These are phyloP conservation scores for Mystacides longicornis DNA, from an alignment of 2,888 invertebrate genomes.

Conservation along the genomic window DNA sequence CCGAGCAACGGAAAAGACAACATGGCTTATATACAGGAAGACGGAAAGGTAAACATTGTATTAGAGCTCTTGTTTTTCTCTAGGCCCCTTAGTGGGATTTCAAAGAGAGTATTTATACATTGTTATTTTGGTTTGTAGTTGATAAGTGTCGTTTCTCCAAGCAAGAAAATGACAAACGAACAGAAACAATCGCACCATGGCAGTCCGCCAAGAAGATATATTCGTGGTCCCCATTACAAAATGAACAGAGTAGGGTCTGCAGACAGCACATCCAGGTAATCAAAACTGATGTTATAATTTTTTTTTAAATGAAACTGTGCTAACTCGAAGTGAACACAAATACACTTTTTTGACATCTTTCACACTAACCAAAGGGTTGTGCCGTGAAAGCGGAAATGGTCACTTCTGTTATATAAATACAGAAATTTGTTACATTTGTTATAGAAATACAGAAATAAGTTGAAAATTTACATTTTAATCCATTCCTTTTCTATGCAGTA, in stretches of 20 bases:
- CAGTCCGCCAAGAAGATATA: slow-evolving; percentile 16
- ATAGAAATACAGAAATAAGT: background rate
- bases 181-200: slow-evolving; percentile 13
- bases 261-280: slow-evolving; percentile 42
- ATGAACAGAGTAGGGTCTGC: slow-evolving; percentile 43
- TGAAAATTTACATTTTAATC: background rate
- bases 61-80: background rate
- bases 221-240: slow-evolving; percentile 27
- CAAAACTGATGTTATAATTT: too few relatives aligned
- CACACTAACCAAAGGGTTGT: background rate
- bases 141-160: slow-evolving; percentile 45
- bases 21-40: slow-evolving; percentile 33
- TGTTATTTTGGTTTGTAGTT: slow-evolving; percentile 31
- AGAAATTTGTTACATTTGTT: background rate
- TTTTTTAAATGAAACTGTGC: too few relatives aligned
- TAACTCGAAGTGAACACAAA: too few relatives aligned
- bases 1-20: slow-evolving; percentile 34
- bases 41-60: slow-evolving; percentile 35
- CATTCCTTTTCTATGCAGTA: slow-evolving; percentile 30
- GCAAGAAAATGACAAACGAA: slow-evolving; percentile 26
- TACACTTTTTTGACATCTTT: too few relatives aligned
- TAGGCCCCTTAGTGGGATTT: background rate
- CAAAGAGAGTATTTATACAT: background rate
- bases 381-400: background rate
- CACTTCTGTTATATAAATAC: background rate